These are phyloP conservation scores for Lepidurus couesii DNA, from an alignment of 1,140 invertebrate species.

Conservation along the genomic window DNA sequence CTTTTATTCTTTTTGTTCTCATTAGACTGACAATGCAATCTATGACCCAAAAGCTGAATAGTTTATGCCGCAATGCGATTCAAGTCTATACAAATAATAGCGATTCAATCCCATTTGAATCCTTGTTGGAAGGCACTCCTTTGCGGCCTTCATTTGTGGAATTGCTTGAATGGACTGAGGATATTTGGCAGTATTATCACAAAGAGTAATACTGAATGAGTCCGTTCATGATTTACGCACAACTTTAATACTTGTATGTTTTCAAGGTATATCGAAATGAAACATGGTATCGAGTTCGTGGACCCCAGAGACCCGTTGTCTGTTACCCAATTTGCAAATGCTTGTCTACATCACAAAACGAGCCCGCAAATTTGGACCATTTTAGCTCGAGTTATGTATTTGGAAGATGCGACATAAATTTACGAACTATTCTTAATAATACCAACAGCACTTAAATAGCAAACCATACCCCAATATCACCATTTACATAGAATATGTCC, in stretches of 20 bases:
- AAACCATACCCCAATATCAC: not conserved
- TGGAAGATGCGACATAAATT: not conserved
- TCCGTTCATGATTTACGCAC: not conserved
- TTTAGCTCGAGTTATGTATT: not conserved
- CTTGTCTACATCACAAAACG: not conserved
- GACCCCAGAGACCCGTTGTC: not conserved
- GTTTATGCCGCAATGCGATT: not conserved
- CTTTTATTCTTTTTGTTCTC: not conserved
- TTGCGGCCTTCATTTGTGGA: not conserved
- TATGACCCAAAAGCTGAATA: not conserved
- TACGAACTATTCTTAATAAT: not conserved
- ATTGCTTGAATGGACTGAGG: not conserved
- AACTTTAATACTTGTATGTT: not conserved
- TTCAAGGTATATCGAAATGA: conserved; percentile 2
- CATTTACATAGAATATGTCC: not conserved
- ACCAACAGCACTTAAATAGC: too few relatives aligned
- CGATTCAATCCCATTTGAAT: not conserved
- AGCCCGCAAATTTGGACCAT: not conserved
- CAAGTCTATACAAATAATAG: not conserved
- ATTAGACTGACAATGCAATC: not conserved
- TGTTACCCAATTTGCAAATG: not conserved
- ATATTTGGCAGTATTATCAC: not conserved
- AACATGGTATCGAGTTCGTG: not conserved
- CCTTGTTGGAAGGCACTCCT: not conserved
- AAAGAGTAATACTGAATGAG: not conserved